Evolutionary conservation across 2,113 vertebrate genomes (phyloP).

Genomic region (Platanista minor): DNA sequence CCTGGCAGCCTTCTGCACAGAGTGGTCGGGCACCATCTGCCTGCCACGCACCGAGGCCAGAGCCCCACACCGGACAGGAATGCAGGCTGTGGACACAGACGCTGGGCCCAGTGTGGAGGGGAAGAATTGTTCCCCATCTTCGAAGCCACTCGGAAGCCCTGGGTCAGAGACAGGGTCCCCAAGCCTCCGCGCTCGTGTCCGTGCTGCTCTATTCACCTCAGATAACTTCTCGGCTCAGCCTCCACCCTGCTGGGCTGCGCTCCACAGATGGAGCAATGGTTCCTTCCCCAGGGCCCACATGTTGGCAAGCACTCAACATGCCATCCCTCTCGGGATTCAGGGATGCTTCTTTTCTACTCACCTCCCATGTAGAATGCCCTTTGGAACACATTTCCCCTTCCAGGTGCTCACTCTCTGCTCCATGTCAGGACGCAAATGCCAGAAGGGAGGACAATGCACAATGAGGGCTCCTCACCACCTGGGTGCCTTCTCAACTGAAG

Average conservation of each 20-base stretch:
- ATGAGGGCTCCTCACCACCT: not conserved
- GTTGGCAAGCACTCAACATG: not conserved
- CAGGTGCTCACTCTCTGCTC: not conserved
- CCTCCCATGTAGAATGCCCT: not conserved
- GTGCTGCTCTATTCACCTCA: not conserved
- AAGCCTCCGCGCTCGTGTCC: not conserved
- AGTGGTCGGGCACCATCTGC: not conserved
- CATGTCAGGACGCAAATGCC: not conserved
- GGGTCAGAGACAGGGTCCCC: too few relatives aligned
- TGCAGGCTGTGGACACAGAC: not conserved
- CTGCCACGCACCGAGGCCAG: not conserved
- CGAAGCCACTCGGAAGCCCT: not conserved
- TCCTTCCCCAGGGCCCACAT: not conserved
- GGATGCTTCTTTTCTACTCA: fast-evolving
- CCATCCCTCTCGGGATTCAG: fast-evolving
- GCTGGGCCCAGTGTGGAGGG: fast-evolving
- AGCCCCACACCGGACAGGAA: too few relatives aligned
- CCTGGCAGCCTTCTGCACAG: not conserved
- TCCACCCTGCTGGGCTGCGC: not conserved
- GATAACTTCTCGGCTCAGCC: not conserved
- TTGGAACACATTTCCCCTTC: not conserved
- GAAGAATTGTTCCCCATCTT: not conserved
- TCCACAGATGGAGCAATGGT: too few relatives aligned
- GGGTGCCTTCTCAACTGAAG: not conserved
- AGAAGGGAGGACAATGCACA: too few relatives aligned